phyloP scores from a whole-genome alignment of 2,113 vertebrate genomes.

The Syrmaticus mikado region DNA sequence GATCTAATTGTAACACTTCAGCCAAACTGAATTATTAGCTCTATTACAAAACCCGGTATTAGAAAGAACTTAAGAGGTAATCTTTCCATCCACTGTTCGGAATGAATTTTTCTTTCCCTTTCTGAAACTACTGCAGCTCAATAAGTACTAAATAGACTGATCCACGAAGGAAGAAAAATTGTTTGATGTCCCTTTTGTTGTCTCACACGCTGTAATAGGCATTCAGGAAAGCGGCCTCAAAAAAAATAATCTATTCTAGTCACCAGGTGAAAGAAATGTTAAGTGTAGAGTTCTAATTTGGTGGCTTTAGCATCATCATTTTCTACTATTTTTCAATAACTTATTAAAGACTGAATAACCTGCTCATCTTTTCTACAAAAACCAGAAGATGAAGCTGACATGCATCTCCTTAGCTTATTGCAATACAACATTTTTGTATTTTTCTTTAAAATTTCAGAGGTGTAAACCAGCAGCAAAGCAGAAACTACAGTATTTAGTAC shows the following conservation, averaged over 20 bases:
- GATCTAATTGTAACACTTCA: not conserved
- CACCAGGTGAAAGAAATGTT: not conserved
- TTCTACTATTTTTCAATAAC: not conserved
- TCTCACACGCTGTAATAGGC: not conserved
- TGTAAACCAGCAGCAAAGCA: not conserved
- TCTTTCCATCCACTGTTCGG: not conserved
- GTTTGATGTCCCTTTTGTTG: not conserved
- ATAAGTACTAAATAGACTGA: not conserved
- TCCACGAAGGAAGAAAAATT: not conserved
- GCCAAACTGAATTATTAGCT: conserved; percentile 35
- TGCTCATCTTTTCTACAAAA: not conserved
- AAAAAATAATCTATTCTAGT: not conserved
- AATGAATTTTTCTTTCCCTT: not conserved
- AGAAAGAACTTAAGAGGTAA: conserved; percentile 21
- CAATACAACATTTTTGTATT: not conserved
- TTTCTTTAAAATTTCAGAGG: not conserved
- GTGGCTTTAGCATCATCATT: not conserved
- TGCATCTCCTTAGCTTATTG: not conserved
- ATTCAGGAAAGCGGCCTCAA: not conserved
- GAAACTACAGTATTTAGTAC: not conserved
- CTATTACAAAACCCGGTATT: not conserved
- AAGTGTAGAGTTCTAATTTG: not conserved
- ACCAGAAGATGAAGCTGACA: not conserved
- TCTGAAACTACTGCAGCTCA: not conserved
- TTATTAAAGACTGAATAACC: not conserved